Evolutionary conservation across 2,797 vertebrate genomes (phyloP).

Genomic region (Mergus octosetaceus): DNA sequence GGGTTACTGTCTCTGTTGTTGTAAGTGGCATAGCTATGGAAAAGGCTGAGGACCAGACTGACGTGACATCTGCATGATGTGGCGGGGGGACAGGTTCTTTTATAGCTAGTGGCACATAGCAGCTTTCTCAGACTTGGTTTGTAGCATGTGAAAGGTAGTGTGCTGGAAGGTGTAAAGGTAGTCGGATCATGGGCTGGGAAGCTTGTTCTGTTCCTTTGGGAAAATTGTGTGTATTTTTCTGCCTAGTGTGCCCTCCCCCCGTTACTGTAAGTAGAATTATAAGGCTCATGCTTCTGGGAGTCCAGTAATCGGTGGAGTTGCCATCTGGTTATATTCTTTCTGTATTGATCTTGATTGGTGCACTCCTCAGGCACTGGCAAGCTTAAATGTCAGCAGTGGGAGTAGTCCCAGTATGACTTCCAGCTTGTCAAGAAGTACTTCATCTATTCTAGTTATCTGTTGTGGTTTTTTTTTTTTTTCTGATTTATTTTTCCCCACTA

Average conservation of each 20-base stretch:
- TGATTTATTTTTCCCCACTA: neutral
- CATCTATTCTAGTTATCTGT: neutral
- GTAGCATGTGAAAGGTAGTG: neutral
- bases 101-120: neutral
- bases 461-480: neutral
- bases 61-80: neutral
- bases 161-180: neutral
- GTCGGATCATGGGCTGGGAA: neutral
- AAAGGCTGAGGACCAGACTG: neutral
- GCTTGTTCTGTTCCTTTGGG: neutral
- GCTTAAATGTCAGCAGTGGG: constrained; percentile 66
- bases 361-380: constrained; percentile 41
- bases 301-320: neutral
- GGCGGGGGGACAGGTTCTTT: neutral
- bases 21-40: neutral
- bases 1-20: neutral
- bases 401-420: constrained; percentile 25
- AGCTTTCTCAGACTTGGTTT: neutral
- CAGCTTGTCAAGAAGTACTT: constrained; percentile 18
- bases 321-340: constrained; percentile 40
- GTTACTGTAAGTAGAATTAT: neutral
- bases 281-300: neutral
- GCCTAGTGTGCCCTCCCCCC: neutral
- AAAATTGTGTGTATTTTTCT: neutral
- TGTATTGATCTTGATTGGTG: constrained; percentile 26